Evolutionary conservation across 2,888 invertebrate genomes (phyloP).

Genomic region (Drosophila suboccidentalis): DNA sequence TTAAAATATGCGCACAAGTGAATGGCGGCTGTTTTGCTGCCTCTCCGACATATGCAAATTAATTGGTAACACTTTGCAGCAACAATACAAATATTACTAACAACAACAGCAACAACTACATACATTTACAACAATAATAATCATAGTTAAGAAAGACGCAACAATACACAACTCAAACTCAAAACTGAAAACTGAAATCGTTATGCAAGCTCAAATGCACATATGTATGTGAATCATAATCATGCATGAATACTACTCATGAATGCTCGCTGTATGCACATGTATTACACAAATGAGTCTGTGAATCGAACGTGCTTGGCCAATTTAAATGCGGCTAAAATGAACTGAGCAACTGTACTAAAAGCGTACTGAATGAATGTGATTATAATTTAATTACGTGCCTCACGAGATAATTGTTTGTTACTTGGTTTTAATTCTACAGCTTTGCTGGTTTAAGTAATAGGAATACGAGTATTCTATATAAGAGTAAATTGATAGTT

Average conservation of each 20-base stretch:
- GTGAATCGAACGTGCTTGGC: conserved; percentile 70
- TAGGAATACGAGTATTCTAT: not conserved
- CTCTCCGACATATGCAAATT: conserved; percentile 72
- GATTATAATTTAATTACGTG: conserved; percentile 30
- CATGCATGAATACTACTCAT: conserved; percentile 49
- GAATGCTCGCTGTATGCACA: conserved; percentile 38
- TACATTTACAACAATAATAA: conserved; percentile 22
- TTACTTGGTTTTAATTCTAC: conserved; percentile 11
- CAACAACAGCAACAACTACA: conserved; percentile 25
- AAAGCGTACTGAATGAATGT: conserved; percentile 20
- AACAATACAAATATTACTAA: conserved; percentile 36
- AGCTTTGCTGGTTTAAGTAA: conserved; percentile 11
- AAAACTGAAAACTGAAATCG: conserved; percentile 41
- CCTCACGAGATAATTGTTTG: not conserved
- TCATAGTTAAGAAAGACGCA: conserved; percentile 58
- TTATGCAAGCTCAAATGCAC: conserved; percentile 55
- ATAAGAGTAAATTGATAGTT: not conserved
- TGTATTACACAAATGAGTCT: conserved; percentile 41
- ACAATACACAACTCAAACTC: conserved; percentile 46
- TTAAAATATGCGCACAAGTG: conserved; percentile 60
- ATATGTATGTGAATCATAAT: conserved; percentile 45
- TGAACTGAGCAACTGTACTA: conserved; percentile 15
- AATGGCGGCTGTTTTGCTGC: conserved; percentile 52
- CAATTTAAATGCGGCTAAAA: conserved; percentile 60
- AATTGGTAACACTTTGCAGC: conserved; percentile 77